Base-by-base conservation (phyloP, 2,888 invertebrate species). In the Deilephila porcellus region DNA sequence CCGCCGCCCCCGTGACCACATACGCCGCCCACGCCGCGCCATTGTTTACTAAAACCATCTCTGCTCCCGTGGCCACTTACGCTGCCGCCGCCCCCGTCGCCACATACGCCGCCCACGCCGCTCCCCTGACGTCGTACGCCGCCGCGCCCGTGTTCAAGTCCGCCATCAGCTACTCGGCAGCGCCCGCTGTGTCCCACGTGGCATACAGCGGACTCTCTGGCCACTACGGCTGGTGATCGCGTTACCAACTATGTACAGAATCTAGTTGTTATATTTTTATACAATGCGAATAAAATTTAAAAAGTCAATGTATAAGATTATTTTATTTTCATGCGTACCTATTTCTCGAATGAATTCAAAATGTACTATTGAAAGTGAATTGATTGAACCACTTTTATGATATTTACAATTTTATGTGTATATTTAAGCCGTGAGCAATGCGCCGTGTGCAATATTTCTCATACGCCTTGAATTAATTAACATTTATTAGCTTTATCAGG, bases 161-260 rank as follows among this genome's bases (percentile, higher is more conserved):
- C 63, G 94, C 93, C 71, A 81, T 95, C 71, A 86, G 93, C 45
- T 96, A 96, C 90, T 94, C 95, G 52, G 96, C 96, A 60, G 95
- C 96, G 59, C 90, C 90, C 32, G 87, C 95, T 74, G 96, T 96
- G 60, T 95, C 96, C 75, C 96, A 96, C 87, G 95, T 96, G 76
- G 91, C 95, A 80, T 97, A 96, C 94, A 95, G 93, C 79, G 96
- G 96, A 76, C 94, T 96, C 74, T 96, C 96, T 78, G 95, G 95
- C 79, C 86, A 89, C 88, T 97, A 96, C 90, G 96, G 95, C 81
- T 96, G 95, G 95, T 96, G 95, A 95, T 91, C 90, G 85, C 78
- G 72, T 83, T 82, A 81, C 83, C 81, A 80, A 85, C 83, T 88
- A 81, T 81, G 83, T 88, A 86, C 79, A 88, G 85, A 79, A 85